These are phyloP conservation scores for Fulmarus glacialis DNA, from an alignment of 2,113 vertebrate genomes.

Conservation along the genomic window DNA sequence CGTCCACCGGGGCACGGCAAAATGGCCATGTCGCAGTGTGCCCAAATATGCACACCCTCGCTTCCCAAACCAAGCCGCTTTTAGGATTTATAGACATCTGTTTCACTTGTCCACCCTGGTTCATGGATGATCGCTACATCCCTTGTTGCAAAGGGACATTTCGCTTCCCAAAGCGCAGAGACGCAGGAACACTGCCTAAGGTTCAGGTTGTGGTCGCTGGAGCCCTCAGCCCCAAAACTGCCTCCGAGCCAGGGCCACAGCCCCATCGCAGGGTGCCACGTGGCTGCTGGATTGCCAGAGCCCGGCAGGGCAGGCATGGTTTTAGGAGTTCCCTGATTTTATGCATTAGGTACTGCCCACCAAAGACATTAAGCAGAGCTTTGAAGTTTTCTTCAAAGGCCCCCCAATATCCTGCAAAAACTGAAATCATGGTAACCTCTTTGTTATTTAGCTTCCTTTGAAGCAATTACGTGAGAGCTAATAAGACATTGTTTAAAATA, in stretches of 20 bases:
- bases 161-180: fast-evolving
- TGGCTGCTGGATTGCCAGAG: background rate
- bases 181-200: background rate
- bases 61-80: background rate
- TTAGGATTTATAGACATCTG: background rate
- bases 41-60: background rate
- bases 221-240: background rate
- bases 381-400: background rate
- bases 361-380: background rate
- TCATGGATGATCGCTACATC: too few relatives aligned
- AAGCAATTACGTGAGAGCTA: background rate
- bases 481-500: background rate
- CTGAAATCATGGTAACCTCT: background rate
- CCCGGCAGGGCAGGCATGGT: fast-evolving
- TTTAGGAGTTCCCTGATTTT: background rate
- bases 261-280: fast-evolving
- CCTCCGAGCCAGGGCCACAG: fast-evolving
- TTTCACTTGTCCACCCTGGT: background rate
- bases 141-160: background rate
- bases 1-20: background rate
- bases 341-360: background rate
- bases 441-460: background rate
- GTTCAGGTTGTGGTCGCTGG: background rate
- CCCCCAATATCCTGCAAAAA: background rate
- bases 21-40: background rate